Percentiles rank a stretch among this genome's conserved stretches.
These are phyloP conservation scores for Conus ventricosus DNA, from an alignment of 1,140 invertebrate species.

Conservation along the genomic window DNA sequence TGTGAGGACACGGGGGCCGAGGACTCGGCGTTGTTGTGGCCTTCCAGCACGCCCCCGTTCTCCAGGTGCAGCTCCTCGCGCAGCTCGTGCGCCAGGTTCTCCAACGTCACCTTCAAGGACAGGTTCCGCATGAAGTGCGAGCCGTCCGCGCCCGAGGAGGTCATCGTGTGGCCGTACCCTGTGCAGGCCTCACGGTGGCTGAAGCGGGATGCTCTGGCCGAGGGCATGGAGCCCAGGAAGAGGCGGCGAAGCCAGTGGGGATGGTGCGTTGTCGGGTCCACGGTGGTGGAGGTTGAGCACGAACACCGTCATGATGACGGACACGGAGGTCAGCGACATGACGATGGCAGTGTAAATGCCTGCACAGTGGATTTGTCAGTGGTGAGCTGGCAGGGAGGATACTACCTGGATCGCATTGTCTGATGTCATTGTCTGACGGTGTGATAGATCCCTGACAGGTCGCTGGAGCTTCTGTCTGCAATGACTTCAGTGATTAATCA, in stretches of 20 bases:
- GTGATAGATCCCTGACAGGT: too few species aligned
- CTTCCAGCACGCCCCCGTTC: slow-evolving; percentile 33
- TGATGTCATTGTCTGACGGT: too few species aligned
- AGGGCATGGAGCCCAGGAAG: slow-evolving; percentile 53
- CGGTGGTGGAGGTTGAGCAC: slow-evolving; percentile 72
- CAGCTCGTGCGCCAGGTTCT: slow-evolving; percentile 68
- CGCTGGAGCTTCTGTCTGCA: too few species aligned
- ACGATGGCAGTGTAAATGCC: slow-evolving; percentile 74
- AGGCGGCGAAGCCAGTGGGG: slow-evolving; percentile 65
- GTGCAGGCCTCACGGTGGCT: slow-evolving; percentile 23
- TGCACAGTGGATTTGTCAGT: slow-evolving; percentile 37
- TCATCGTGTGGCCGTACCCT: slow-evolving; percentile 26
- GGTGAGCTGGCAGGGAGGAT: too few species aligned
- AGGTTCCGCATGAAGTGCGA: slow-evolving; percentile 55
- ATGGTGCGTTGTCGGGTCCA: slow-evolving; percentile 64
- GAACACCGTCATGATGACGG: slow-evolving; percentile 74
- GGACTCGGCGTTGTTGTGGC: not conserved
- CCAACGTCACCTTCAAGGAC: slow-evolving; percentile 66
- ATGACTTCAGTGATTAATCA: too few species aligned
- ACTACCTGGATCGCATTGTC: too few species aligned
- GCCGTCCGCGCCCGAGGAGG: slow-evolving; percentile 28
- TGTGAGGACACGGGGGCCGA: slow-evolving; percentile 8
- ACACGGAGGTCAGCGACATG: slow-evolving; percentile 74
- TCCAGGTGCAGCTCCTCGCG: slow-evolving; percentile 64
- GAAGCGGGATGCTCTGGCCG: slow-evolving; percentile 31